Base-by-base conservation (phyloP, 92 coral and sea anemone species). In the Muricea muricata region DNA sequence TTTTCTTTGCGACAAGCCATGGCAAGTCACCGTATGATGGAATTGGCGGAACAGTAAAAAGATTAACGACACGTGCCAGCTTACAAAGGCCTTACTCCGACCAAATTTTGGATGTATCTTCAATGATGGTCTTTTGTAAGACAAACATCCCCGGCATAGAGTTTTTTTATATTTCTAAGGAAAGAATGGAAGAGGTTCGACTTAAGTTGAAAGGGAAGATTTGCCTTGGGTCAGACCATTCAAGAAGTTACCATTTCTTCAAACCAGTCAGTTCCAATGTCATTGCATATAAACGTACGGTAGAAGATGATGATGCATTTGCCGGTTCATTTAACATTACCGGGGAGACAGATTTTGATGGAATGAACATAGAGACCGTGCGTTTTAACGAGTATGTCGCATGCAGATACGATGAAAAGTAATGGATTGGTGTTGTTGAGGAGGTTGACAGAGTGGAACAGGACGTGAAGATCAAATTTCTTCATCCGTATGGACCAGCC, bases 31-130 rank as follows among this genome's bases (percentile, higher is more conserved):
- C 82, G 7, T 73, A 82, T 21, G 87, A 73, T 83, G 82, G 87
- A 8, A 60, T 82, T 60, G 87, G 71, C 31, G 87, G 87, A 40
- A 83, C 87, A 23, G 81, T 83, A 6, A 73, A 83, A 55, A 29
- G 82, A 24, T 32, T 35, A 84, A 35, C 87, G 21, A 40, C 87
- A 21, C 78, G 69, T n/a, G 73, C 82, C 26, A 73, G 87, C 50
- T 42, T 73, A 9, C 82, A 73, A 57, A 18, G 26, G 8, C 65
- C 65, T 57, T 57, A 57, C 28, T 24, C 65, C 24, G 21, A 57
- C 65, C 26, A 24, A 57, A 18, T 57, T 57, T 18, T 57, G 21
- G 48, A 45, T 33, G 73, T 39, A 31, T 31, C 60, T 35, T 35
- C 68, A 34, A 40, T 65, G 78, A 58, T 33, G 34, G 41, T 29